These are phyloP conservation scores for Pachypeltis micranthus DNA, from an alignment of 1,140 invertebrate species.

Conservation along the genomic window DNA sequence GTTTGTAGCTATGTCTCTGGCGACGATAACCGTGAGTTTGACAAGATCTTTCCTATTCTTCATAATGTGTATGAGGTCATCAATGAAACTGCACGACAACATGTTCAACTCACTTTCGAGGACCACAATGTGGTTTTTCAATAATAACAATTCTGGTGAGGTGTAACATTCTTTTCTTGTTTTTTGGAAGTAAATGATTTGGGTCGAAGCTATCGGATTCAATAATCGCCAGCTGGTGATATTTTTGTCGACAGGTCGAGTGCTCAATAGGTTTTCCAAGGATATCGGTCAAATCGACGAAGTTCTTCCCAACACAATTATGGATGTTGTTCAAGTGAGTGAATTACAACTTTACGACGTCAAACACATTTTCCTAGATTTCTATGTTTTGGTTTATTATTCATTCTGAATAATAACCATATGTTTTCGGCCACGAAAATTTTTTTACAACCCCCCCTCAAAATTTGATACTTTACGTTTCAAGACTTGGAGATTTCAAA, in stretches of 20 bases:
- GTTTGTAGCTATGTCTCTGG: slow-evolving; percentile 46
- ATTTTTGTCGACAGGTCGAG: no score
- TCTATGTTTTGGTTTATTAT: no score
- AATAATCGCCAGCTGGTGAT: no score
- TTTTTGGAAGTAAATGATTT: no score
- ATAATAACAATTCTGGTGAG: slow-evolving; percentile 58
- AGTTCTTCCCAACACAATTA: slow-evolving; percentile 56
- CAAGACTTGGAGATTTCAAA: no score
- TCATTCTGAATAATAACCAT: no score
- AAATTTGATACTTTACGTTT: no score
- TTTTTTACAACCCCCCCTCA: no score
- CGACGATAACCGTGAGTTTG: slow-evolving; percentile 43
- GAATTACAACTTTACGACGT: no score
- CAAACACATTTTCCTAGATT: no score
- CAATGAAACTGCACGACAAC: slow-evolving; percentile 64
- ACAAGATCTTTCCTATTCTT: slow-evolving; percentile 60
- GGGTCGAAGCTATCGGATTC: neutral
- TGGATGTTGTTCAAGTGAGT: slow-evolving; percentile 60
- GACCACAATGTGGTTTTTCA: slow-evolving; percentile 79
- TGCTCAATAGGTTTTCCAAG: slow-evolving; percentile 64
- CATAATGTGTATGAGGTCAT: slow-evolving; percentile 63
- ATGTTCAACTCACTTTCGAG: slow-evolving; percentile 73
- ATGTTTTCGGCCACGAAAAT: no score
- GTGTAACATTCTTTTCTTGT: no score
- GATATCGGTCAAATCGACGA: slow-evolving; percentile 77